These are phyloP conservation scores for Leptobrachium leishanense DNA, from an alignment of 2,113 vertebrate species.

Conservation along the genomic window DNA sequence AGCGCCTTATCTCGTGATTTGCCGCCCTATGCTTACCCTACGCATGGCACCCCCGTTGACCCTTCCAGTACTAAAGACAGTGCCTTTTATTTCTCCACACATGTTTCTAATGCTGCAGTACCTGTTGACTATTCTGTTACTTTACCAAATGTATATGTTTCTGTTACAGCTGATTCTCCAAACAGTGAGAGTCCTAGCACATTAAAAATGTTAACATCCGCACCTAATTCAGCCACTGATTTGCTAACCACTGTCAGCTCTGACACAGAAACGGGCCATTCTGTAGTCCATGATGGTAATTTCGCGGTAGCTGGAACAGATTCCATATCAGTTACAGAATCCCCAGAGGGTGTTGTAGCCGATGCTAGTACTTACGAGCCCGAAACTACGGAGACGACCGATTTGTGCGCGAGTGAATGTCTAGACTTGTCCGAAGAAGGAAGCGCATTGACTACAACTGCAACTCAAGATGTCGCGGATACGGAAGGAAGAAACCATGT, in stretches of 20 bases:
- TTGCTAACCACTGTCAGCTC: conserved; percentile 60
- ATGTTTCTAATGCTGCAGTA: conserved; percentile 56
- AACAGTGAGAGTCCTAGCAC: conserved; percentile 59
- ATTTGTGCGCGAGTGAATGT: conserved; percentile 65
- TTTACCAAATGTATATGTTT: conserved; percentile 64
- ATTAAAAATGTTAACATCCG: conserved; percentile 58
- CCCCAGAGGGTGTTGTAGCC: conserved; percentile 72
- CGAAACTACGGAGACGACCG: conserved; percentile 61
- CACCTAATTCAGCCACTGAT: conserved; percentile 62
- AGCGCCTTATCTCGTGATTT: conserved; percentile 40
- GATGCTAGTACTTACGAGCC: conserved; percentile 69
- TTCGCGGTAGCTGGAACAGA: conserved; percentile 75
- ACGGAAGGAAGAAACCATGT: conserved; percentile 50
- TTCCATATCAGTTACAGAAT: conserved; percentile 72
- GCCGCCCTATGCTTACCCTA: conserved; percentile 57
- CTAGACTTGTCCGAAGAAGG: conserved; percentile 65
- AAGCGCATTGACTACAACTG: conserved; percentile 52
- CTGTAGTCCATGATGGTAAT: conserved; percentile 66
- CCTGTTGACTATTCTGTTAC: conserved; percentile 55
- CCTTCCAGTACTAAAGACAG: conserved; percentile 54
- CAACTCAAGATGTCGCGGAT: conserved; percentile 54
- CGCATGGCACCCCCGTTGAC: conserved; percentile 54
- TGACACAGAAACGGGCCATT: conserved; percentile 57
- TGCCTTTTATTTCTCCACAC: conserved; percentile 56
- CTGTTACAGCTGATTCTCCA: conserved; percentile 68